Evolutionary conservation across 2,797 vertebrate genomes (phyloP).

Genomic region (Dipus sagitta): DNA sequence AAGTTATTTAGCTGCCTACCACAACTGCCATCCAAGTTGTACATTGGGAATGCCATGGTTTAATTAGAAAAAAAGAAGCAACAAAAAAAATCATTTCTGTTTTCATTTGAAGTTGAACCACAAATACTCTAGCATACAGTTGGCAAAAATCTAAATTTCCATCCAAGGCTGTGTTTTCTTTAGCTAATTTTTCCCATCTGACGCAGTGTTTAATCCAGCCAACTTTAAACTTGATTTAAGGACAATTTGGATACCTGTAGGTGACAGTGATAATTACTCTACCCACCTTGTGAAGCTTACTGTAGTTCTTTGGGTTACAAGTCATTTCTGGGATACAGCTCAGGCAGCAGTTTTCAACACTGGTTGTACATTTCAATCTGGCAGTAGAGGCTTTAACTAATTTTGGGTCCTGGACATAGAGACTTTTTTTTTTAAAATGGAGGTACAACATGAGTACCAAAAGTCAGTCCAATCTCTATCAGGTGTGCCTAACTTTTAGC

Average conservation of each 20-base stretch:
- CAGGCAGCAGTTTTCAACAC: not conserved
- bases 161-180: conserved; percentile 59
- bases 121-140: conserved; percentile 56
- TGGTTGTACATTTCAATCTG: not conserved
- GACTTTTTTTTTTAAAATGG: no score
- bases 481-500: no score
- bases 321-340: not conserved
- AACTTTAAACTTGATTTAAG: conserved; percentile 16
- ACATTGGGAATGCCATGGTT: conserved; percentile 55
- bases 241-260: not conserved
- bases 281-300: not conserved
- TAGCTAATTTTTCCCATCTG: conserved; percentile 68
- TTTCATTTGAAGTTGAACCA: conserved; percentile 74
- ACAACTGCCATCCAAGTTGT: conserved; percentile 49
- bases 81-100: conserved; percentile 4
- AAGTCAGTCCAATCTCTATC: no score
- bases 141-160: conserved; percentile 69
- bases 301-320: conserved; percentile 1
- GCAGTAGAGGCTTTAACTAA: no score
- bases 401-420: no score
- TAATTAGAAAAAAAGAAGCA: not conserved
- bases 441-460: not conserved
- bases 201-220: not conserved
- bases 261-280: conserved; percentile 26
- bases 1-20: conserved; percentile 15